phyloP scores from a whole-genome alignment of 2,113 vertebrate species.

The Geothlypis trichas region DNA sequence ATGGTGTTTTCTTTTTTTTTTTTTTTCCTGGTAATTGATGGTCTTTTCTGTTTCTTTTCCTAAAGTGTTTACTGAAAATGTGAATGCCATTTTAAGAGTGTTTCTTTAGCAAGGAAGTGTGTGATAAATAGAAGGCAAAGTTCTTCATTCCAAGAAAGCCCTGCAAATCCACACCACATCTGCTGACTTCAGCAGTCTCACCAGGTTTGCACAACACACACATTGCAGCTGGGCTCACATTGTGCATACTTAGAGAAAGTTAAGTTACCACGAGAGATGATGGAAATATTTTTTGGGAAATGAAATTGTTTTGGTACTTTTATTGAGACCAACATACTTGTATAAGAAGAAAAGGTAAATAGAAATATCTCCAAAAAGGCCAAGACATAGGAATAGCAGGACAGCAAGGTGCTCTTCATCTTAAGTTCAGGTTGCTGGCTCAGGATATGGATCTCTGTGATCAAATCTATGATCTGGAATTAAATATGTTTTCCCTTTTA shows the following conservation, averaged over 20 bases:
- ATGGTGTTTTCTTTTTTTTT: not conserved
- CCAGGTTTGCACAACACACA: slow-evolving; percentile 19
- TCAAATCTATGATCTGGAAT: not conserved
- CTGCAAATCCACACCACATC: slow-evolving; percentile 29
- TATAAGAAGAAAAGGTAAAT: not conserved
- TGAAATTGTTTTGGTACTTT: not conserved
- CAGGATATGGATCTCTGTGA: not conserved
- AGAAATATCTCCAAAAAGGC: not conserved
- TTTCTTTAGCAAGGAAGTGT: not conserved
- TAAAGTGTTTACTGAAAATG: slow-evolving; percentile 3
- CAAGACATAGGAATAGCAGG: not conserved
- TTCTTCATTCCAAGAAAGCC: not conserved
- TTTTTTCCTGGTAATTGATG: not conserved
- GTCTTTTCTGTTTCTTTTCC: not conserved
- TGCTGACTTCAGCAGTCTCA: slow-evolving; percentile 49
- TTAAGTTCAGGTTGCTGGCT: not conserved
- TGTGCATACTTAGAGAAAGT: not conserved
- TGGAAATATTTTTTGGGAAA: not conserved
- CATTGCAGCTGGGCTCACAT: not conserved
- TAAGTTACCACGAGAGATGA: not conserved
- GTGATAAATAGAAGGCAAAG: slow-evolving; percentile 42
- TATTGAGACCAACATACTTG: not conserved
- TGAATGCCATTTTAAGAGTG: not conserved
- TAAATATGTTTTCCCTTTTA: not conserved
- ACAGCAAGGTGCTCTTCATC: not conserved